These are phyloP conservation scores for Drosophila aldrichi DNA, from an alignment of 2,888 invertebrate genomes.

Conservation along the genomic window DNA sequence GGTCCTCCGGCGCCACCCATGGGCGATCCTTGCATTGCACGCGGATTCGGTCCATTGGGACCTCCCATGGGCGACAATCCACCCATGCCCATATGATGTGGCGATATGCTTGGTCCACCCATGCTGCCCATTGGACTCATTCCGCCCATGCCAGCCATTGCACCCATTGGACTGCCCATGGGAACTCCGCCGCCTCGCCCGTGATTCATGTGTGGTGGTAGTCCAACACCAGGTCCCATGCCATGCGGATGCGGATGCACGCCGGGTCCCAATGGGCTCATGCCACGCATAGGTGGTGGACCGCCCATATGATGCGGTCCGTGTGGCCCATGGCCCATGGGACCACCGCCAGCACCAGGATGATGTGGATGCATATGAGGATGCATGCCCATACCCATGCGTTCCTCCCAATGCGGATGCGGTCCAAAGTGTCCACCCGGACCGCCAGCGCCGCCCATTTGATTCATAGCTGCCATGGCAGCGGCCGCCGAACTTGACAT, in stretches of 20 bases:
- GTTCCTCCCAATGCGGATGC: conserved; percentile 86
- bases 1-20: conserved; percentile 88
- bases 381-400: conserved; percentile 86
- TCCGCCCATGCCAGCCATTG: conserved; percentile 86
- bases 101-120: conserved; percentile 85
- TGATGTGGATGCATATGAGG: conserved; percentile 90
- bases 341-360: conserved; percentile 87
- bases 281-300: conserved; percentile 85
- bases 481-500: conserved; percentile 83
- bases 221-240: conserved; percentile 81
- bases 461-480: conserved; percentile 88
- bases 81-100: conserved; percentile 84
- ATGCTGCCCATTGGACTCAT: conserved; percentile 87
- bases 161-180: conserved; percentile 87
- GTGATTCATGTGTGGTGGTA: conserved; percentile 84
- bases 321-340: conserved; percentile 85
- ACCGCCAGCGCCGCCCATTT: conserved; percentile 86
- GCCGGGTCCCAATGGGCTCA: conserved; percentile 83
- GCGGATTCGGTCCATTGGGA: conserved; percentile 86
- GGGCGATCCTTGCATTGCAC: conserved; percentile 89
- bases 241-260: conserved; percentile 79
- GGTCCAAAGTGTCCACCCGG: conserved; percentile 80
- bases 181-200: conserved; percentile 82
- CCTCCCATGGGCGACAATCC: conserved; percentile 87
- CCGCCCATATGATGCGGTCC: conserved; percentile 87